phyloP scores from a whole-genome alignment of 53 echinoderm and acorn worm genomes.

The Holothuria leucospilota region DNA sequence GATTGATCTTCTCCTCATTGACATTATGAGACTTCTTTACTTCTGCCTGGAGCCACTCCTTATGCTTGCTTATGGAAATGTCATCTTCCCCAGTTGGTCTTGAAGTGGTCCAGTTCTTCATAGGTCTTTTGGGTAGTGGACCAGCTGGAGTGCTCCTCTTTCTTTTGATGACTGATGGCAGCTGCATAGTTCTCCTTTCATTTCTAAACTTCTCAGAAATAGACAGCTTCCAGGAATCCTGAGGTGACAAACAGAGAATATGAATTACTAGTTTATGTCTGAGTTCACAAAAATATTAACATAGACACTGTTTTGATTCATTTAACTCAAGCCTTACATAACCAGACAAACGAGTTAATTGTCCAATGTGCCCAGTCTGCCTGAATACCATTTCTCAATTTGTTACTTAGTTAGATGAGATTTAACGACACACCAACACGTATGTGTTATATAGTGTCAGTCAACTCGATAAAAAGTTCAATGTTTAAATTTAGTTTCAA shows the following conservation, averaged over 20 bases:
- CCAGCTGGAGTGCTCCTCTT: not conserved
- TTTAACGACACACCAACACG: too few relatives aligned
- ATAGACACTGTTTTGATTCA: too few relatives aligned
- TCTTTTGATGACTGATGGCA: not conserved
- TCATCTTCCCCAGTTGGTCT: conserved; percentile 54
- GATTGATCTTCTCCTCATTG: conserved; percentile 8
- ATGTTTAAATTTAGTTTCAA: too few relatives aligned
- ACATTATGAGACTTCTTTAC: conserved; percentile 12
- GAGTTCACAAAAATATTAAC: too few relatives aligned
- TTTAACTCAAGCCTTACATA: too few relatives aligned
- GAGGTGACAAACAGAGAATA: not conserved
- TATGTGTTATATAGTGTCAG: too few relatives aligned
- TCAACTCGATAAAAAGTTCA: too few relatives aligned
- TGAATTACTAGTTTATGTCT: too few relatives aligned
- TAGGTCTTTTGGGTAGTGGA: not conserved
- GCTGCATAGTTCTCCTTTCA: not conserved
- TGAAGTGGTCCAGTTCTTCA: conserved; percentile 41
- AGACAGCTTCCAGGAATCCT: conserved; percentile 24
- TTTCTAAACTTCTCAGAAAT: not conserved
- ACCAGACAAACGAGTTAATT: too few relatives aligned
- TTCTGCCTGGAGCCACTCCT: conserved; percentile 14
- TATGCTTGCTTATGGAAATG: conserved; percentile 19
- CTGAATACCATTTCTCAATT: too few relatives aligned
- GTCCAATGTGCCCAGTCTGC: too few relatives aligned
- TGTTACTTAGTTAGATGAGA: too few relatives aligned